These are phyloP conservation scores for Lasius fuliginosus DNA, from an alignment of 2,888 invertebrate species.

Conservation along the genomic window DNA sequence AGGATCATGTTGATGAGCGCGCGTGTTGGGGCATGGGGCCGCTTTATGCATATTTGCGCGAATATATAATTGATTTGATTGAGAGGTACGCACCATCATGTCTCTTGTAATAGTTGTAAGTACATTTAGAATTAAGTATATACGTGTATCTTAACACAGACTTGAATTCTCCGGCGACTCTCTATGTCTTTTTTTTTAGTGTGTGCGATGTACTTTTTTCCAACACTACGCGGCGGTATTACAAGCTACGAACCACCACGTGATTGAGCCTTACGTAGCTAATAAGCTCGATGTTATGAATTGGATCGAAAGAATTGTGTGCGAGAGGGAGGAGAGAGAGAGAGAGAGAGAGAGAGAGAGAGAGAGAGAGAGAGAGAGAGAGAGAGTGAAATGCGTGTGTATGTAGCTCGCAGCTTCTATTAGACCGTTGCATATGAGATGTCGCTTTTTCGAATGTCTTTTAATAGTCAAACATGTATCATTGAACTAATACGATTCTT, in stretches of 20 bases:
- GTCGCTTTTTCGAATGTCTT: slow-evolving; percentile 24
- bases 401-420: slow-evolving; percentile 47
- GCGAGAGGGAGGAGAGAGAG: slow-evolving; percentile 29
- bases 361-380: neutral
- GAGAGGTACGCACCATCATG: slow-evolving; percentile 57
- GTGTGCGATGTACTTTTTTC: slow-evolving; percentile 62
- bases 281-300: slow-evolving; percentile 36
- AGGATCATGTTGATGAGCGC: slow-evolving; percentile 63
- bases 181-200: slow-evolving; percentile 65
- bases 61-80: slow-evolving; percentile 67
- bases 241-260: slow-evolving; percentile 68
- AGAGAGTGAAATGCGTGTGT: slow-evolving; percentile 10
- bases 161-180: slow-evolving; percentile 71
- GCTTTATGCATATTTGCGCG: slow-evolving; percentile 72
- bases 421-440: slow-evolving; percentile 52
- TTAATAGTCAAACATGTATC: slow-evolving; percentile 11
- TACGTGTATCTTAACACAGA: slow-evolving; percentile 74
- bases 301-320: slow-evolving; percentile 49
- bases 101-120: slow-evolving; percentile 75
- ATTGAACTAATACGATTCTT: slow-evolving; percentile 21
- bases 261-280: slow-evolving; percentile 73
- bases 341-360: neutral
- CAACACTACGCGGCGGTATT: slow-evolving; percentile 33
- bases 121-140: slow-evolving; percentile 70
- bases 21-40: slow-evolving; percentile 78